Percentiles rank a stretch among this genome's conserved stretches.
Conservation (phyloP, 2,113 vertebrate species). For the Nycticorax nycticorax region DNA sequence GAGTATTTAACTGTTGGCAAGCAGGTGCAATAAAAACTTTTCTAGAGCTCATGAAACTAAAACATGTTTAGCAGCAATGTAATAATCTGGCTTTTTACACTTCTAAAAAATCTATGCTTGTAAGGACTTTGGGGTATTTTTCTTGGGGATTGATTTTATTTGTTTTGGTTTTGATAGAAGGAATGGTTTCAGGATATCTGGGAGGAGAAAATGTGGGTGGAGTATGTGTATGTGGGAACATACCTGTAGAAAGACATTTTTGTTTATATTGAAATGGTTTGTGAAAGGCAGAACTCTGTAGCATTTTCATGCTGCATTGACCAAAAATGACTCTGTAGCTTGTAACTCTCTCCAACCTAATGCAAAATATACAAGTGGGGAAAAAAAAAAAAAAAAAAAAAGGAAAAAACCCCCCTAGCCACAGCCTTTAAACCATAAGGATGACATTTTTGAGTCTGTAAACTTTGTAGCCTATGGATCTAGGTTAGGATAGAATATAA, state of each 20-base stretch:
- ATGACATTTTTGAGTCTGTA: neutral
- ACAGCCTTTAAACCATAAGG: neutral
- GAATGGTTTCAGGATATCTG: neutral
- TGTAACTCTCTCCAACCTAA: neutral
- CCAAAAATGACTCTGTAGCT: neutral
- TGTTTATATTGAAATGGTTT: slow-evolving; percentile 27
- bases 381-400: no score
- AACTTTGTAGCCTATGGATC: neutral
- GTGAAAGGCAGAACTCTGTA: neutral
- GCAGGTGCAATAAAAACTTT: neutral
- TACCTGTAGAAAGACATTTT: neutral
- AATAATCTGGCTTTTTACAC: neutral
- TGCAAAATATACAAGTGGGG: neutral
- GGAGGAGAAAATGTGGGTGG: neutral
- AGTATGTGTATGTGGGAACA: neutral
- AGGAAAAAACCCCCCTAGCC: no score
- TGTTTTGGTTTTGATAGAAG: neutral
- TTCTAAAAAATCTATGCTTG: neutral
- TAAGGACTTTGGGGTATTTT: neutral
- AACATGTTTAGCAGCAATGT: neutral
- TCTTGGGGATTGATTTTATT: neutral
- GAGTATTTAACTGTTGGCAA: neutral
- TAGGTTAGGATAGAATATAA: neutral
- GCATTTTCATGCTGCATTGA: neutral
- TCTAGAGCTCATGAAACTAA: neutral